A percentile compares a stretch with the other conserved stretches of the same genome.
These are phyloP conservation scores for Odontesthes bonariensis DNA, from an alignment of 2,113 vertebrate species.

Conservation along the genomic window DNA sequence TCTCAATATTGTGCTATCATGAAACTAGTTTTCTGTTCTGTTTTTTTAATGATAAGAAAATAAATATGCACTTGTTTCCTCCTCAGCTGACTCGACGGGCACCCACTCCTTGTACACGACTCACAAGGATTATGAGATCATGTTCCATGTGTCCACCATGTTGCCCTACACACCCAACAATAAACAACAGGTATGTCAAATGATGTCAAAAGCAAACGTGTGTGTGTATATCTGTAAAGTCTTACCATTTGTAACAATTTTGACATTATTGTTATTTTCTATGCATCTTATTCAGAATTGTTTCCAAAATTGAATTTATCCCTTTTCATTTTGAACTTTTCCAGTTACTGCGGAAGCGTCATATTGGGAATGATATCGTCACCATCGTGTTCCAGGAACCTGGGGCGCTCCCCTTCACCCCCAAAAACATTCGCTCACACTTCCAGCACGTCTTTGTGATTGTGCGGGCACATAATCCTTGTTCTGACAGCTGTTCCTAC, in stretches of 20 bases:
- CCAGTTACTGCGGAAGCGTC: constrained; percentile 94
- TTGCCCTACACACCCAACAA: constrained; percentile 98
- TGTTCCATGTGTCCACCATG: constrained; percentile 88
- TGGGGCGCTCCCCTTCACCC: constrained; percentile 95
- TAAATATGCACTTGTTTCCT: constrained; percentile 26
- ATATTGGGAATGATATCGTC: constrained; percentile 98
- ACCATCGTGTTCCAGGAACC: constrained; percentile 99
- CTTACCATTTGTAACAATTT: too few species aligned
- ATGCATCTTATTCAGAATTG: too few species aligned
- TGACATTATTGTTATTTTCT: too few species aligned
- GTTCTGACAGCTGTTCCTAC: constrained; percentile 93
- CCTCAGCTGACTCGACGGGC: constrained; percentile 82
- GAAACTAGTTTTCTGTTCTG: neutral
- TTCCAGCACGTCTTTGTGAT: constrained; percentile 98
- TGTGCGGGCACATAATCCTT: constrained; percentile 90
- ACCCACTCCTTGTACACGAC: constrained; percentile 83
- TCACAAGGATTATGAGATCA: constrained; percentile 84
- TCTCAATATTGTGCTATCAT: neutral
- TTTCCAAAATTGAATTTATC: neutral
- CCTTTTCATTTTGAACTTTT: constrained; percentile 1
- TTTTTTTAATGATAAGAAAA: too few species aligned
- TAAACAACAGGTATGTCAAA: constrained; percentile 92
- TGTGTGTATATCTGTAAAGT: too few species aligned
- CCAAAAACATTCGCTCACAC: constrained; percentile 98
- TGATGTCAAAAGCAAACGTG: neutral